These are phyloP conservation scores for Drosophila nebulosa DNA, from an alignment of 1,140 invertebrate genomes.

Conservation along the genomic window DNA sequence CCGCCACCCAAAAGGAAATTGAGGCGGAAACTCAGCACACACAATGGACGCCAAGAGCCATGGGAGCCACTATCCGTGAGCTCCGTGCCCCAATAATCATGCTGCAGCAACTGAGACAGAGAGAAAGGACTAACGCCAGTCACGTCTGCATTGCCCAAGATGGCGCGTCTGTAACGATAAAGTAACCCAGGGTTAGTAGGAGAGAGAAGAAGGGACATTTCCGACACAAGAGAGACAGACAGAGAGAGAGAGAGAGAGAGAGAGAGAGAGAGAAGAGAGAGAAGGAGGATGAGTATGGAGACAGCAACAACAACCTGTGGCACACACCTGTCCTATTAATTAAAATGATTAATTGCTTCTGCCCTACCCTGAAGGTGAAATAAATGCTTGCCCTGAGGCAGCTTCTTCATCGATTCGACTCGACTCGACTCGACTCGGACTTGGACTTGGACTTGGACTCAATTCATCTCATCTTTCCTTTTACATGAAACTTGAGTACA, in stretches of 20 bases:
- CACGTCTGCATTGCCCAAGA: constrained; percentile 93
- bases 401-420: constrained; percentile 4
- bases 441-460: neutral
- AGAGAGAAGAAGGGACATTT: no score
- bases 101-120: constrained; percentile 79
- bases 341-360: constrained; percentile 74
- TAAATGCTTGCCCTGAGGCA: constrained; percentile 2
- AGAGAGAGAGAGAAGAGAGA: neutral
- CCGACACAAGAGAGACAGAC: neutral
- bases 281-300: neutral
- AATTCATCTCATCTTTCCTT: constrained; percentile 35
- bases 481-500: constrained; percentile 49
- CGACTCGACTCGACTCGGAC: constrained; percentile 7
- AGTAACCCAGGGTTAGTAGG: neutral
- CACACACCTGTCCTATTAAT: constrained; percentile 78
- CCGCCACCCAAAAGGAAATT: constrained; percentile 94
- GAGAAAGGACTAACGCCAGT: constrained; percentile 83
- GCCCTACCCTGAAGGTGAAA: constrained; percentile 7
- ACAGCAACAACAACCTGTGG: constrained; percentile 63
- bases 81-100: constrained; percentile 96
- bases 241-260: neutral
- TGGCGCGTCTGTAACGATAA: constrained; percentile 88
- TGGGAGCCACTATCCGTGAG: constrained; percentile 92
- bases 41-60: constrained; percentile 95
- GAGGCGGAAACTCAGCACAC: constrained; percentile 94